Evolutionary conservation across 1,140 invertebrate species (phyloP).

Genomic region (Panulirus ornatus): DNA sequence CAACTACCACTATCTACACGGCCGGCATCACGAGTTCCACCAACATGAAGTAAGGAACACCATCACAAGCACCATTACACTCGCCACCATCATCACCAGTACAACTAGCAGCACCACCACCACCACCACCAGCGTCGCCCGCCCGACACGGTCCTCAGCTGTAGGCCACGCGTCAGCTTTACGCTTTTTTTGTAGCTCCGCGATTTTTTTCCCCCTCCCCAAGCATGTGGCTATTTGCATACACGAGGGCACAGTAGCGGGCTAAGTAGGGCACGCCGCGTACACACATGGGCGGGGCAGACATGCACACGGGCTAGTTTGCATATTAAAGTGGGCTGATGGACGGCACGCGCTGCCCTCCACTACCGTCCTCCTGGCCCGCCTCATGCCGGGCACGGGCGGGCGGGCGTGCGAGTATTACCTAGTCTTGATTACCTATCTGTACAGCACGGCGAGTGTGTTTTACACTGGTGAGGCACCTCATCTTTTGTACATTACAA

Average conservation of each 20-base stretch:
- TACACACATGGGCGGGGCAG: neutral
- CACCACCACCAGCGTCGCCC: too few species aligned
- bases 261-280: conserved; percentile 46
- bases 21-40: too few species aligned
- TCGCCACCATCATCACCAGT: too few species aligned
- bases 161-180: neutral
- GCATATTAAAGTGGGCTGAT: conserved; percentile 58
- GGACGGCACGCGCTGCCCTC: conserved; percentile 12
- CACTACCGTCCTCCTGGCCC: neutral
- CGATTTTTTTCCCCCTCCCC: conserved; percentile 4
- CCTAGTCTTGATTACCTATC: too few species aligned
- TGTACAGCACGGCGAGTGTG: too few species aligned
- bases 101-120: too few species aligned
- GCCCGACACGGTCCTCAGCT: conserved; percentile 10
- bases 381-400: neutral
- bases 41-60: too few species aligned
- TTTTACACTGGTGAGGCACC: too few species aligned
- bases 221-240: conserved; percentile 69
- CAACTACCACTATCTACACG: too few species aligned
- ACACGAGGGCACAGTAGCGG: conserved; percentile 18
- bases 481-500: too few species aligned
- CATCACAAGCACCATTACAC: too few species aligned
- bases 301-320: conserved; percentile 62
- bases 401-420: too few species aligned
- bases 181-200: conserved; percentile 28